Percentiles rank a stretch among this genome's conserved stretches.
phyloP scores from a whole-genome alignment of 2,113 vertebrate species.

The Rhinolophus ferrumequinum region DNA sequence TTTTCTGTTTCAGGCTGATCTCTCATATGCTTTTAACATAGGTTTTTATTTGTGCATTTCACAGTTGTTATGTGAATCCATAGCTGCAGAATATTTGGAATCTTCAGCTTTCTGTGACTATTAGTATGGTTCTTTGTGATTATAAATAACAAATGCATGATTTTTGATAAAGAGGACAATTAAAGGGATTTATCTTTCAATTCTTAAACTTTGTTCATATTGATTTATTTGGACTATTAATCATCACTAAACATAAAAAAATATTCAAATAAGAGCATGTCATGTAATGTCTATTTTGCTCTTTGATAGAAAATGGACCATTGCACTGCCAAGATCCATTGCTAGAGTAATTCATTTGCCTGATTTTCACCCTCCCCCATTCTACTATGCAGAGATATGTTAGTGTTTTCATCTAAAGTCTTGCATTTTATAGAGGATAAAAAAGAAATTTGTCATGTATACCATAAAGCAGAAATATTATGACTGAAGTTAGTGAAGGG shows the following conservation, averaged over 20 bases:
- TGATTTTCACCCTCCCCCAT: neutral
- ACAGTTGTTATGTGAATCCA: slow-evolving; percentile 17
- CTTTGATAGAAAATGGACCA: slow-evolving; percentile 46
- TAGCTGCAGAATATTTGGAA: neutral
- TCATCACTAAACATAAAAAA: slow-evolving; percentile 36
- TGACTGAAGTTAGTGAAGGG: slow-evolving; percentile 52
- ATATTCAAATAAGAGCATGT: slow-evolving; percentile 44
- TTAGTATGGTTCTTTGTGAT: neutral
- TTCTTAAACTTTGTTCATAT: slow-evolving; percentile 20
- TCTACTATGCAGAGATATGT: neutral
- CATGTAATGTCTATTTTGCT: slow-evolving; percentile 18
- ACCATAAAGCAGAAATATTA: slow-evolving; percentile 57
- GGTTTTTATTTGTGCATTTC: slow-evolving; percentile 62
- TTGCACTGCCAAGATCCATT: slow-evolving; percentile 21
- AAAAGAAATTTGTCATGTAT: slow-evolving; percentile 49
- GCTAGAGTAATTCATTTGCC: slow-evolving; percentile 37
- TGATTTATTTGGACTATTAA: slow-evolving; percentile 39
- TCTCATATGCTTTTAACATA: slow-evolving; percentile 45
- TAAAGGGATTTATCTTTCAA: neutral
- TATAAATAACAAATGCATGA: slow-evolving; percentile 25
- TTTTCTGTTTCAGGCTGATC: slow-evolving; percentile 8
- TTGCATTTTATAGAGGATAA: slow-evolving; percentile 52
- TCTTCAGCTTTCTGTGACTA: slow-evolving; percentile 56
- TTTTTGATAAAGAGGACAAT: slow-evolving; percentile 3
- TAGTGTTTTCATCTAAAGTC: slow-evolving; percentile 12